Evolutionary conservation across 1,140 invertebrate species (phyloP), one percentile per base, ranked within the genome.

Genomic region (Drosophila subpulchrella): DNA sequence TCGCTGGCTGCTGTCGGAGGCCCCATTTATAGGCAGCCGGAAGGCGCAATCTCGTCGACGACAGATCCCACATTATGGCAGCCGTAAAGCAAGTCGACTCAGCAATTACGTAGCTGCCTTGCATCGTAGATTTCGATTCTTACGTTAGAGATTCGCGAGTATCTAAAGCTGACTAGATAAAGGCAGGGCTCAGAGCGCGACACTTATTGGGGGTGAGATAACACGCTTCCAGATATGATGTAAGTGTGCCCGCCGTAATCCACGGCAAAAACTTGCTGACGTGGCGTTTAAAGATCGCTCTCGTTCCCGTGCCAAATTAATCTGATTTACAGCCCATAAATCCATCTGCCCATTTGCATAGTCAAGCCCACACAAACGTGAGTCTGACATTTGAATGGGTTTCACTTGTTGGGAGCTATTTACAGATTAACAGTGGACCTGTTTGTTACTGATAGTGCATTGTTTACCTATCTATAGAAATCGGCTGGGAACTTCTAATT

Each of bases 161-260:
- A 71, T 57, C 67, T 48, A 34, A 27, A 75, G 42, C 42, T 53
- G 27, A 17, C 13, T 34, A 77, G 75, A 71, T 70, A 70, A n/a
- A 42, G 39, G 17, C 36, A 61, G 32, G 39, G 36, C 41, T 56
- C 17, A 47, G 41, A 67, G 36, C 36, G 27, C 39, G 34, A 30
- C 38, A 27, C 38, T 39, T 11, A 6, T 13, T 13, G 11, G 32
- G 59, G 15, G 11, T 44, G 41, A 54, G 61, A 70, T 70, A 67
- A 30, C 34, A 51, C 58, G 48, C n/a, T 27, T 34, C 12, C 51
- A 41, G 41, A 48, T 41, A 13, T 60, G 39, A 55, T 77, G 65
- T 65, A 88, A 78, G 75, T 63, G 75, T 51, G 70, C 34, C 39
- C 15, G 27, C 2, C 36, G 56, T 74, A 81, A 81, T 75, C 71